These are phyloP conservation scores for Stenchaetothrips biformis DNA, from an alignment of 2,888 invertebrate genomes.

Conservation along the genomic window DNA sequence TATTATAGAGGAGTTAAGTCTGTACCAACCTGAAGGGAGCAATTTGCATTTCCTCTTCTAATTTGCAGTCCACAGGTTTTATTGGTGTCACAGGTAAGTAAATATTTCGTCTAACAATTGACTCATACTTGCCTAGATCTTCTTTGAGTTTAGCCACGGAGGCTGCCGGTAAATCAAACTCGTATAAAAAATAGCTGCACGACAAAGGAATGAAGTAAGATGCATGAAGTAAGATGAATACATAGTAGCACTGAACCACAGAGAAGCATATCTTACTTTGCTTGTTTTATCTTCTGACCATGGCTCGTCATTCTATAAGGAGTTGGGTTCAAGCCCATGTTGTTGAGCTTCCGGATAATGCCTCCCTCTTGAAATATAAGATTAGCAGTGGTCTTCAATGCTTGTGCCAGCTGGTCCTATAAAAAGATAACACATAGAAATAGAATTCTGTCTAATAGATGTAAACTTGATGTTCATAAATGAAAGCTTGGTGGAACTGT, in stretches of 20 bases:
- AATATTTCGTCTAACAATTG: constrained; percentile 63
- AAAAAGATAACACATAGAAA: constrained; percentile 29
- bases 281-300: constrained; percentile 60
- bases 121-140: constrained; percentile 70
- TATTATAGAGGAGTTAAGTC: constrained; percentile 7
- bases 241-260: neutral
- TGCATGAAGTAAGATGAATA: neutral
- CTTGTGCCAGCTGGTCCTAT: constrained; percentile 54
- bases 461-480: no score
- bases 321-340: constrained; percentile 64
- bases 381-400: constrained; percentile 64
- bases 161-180: constrained; percentile 66
- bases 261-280: constrained; percentile 41
- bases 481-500: no score
- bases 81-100: constrained; percentile 50
- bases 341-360: constrained; percentile 72
- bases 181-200: constrained; percentile 57
- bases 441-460: constrained; percentile 26
- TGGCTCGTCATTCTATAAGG: constrained; percentile 68
- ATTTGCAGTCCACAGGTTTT: constrained; percentile 55
- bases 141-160: constrained; percentile 58
- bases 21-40: constrained; percentile 66
- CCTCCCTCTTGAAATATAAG: constrained; percentile 70
- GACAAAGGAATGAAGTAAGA: constrained; percentile 22
- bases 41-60: constrained; percentile 72